A percentile compares a stretch with the other conserved stretches of the same genome.
Evolutionary conservation across 2,113 vertebrate genomes (phyloP).

Genomic region (Sarotherodon lohbergeri): DNA sequence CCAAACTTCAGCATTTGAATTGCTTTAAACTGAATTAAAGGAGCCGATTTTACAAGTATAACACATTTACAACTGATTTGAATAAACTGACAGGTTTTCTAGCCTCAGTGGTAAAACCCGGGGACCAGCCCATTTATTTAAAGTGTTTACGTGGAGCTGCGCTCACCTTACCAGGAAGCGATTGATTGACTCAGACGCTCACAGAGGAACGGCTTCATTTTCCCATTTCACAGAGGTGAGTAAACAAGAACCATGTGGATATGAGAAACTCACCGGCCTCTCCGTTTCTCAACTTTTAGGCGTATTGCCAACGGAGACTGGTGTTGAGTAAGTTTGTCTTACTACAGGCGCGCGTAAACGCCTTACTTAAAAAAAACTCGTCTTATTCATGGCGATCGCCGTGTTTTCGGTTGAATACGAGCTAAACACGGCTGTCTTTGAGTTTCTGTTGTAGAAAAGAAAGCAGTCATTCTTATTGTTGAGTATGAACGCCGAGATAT

Average conservation of each 20-base stretch:
- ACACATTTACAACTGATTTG: background rate
- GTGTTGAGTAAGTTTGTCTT: background rate
- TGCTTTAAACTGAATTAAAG: background rate
- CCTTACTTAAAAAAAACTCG: background rate
- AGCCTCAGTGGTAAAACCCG: background rate
- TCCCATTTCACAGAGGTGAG: constrained; percentile 32
- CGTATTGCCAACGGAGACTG: background rate
- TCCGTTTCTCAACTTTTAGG: background rate
- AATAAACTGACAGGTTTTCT: background rate
- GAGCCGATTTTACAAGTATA: background rate
- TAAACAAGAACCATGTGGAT: background rate
- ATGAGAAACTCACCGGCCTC: background rate
- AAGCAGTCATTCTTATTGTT: background rate
- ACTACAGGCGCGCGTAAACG: background rate
- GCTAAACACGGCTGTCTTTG: background rate
- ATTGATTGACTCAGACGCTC: background rate
- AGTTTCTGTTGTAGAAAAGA: background rate
- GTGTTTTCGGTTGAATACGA: background rate
- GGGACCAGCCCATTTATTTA: background rate
- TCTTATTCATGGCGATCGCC: background rate
- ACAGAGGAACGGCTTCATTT: background rate
- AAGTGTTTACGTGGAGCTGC: constrained; percentile 17
- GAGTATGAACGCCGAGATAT: background rate
- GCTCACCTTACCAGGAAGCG: constrained; percentile 60
- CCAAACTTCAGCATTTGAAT: background rate